Base-by-base conservation (phyloP, 1,140 invertebrate species). In the Steinernema feltiae region DNA sequence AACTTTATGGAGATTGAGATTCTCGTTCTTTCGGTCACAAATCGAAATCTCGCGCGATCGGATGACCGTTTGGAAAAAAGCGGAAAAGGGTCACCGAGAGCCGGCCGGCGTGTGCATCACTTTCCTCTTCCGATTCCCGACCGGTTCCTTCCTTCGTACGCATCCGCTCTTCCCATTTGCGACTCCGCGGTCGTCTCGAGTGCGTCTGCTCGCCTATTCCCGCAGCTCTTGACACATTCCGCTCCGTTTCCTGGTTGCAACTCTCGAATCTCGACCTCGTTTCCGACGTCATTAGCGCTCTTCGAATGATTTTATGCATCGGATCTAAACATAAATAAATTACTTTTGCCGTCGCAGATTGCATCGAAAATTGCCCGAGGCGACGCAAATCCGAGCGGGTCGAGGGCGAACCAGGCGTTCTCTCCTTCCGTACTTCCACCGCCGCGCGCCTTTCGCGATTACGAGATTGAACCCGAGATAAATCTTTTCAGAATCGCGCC, bases 61-160 rank as follows among this genome's bases (percentile, higher is more conserved):
- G 53, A 63, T 63, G 53, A 63, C 53, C 53, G 53, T 63, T 63
- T 27, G 3, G 15, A 63, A 63, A 63, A 63, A 63, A 3, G 35
- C 35, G 24, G 53, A 12, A 63, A 63, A 27, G 53, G 53, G 53
- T 63, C 53, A 63, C 24, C 24, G n/a, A n/a, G n/a, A n/a, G n/a
- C n/a, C n/a, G n/a, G n/a, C n/a, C n/a, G n/a, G n/a, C n/a, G n/a
- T 3, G 24, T 27, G 53, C 7, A 63, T 63, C 53, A 63, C 53
- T 63, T 63, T 63, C 53, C 3, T 63, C 53, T 17, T 63, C 53
- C 12, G 53, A 27, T 63, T 41, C 24, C 53, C 53, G 53, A 46
- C 41, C 41, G 41, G 41, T 46, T 46, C 41, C 53, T 41, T 18
- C 35, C 18, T 41, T 18, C 35, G 35, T 7, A 7, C 35, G 7